Percentiles rank a stretch among this genome's conserved stretches.
These are phyloP conservation scores for Euclidia mi DNA, from an alignment of 2,888 invertebrate genomes.

Conservation along the genomic window DNA sequence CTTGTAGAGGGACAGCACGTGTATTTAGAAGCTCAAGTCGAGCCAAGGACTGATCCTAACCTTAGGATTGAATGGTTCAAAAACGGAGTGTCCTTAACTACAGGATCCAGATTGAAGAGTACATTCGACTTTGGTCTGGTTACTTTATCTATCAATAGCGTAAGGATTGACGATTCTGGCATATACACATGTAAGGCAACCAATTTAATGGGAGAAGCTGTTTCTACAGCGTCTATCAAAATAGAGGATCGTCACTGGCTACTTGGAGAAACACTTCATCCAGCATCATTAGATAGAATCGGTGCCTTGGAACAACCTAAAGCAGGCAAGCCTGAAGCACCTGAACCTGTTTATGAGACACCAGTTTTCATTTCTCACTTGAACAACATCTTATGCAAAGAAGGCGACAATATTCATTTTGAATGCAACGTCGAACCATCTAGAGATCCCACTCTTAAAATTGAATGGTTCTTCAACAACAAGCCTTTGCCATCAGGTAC, in stretches of 20 bases:
- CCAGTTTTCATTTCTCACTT: conserved; percentile 97
- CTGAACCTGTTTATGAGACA: conserved; percentile 95
- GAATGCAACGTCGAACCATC: conserved; percentile 98
- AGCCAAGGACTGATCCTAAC: conserved; percentile 97
- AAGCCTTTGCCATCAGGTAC: conserved; percentile 96
- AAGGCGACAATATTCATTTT: conserved; percentile 96
- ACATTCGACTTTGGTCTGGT: conserved; percentile 99
- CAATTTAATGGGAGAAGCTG: conserved; percentile 98
- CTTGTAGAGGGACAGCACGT: conserved; percentile 96
- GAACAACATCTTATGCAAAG: conserved; percentile 96
- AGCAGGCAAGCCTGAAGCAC: conserved; percentile 91
- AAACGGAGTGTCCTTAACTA: conserved; percentile 96
- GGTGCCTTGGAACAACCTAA: conserved; percentile 96
- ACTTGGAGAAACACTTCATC: conserved; percentile 96
- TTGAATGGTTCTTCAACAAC: conserved; percentile 99
- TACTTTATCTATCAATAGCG: conserved; percentile 96
- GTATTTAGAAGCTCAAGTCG: conserved; percentile 96
- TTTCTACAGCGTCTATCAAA: conserved; percentile 97
- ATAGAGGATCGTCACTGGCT: conserved; percentile 97
- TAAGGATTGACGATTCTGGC: conserved; percentile 97
- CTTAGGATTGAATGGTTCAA: conserved; percentile 97
- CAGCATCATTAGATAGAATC: conserved; percentile 96
- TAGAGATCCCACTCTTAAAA: conserved; percentile 96
- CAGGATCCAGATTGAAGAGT: conserved; percentile 97
- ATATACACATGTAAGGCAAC: conserved; percentile 98